Conservation (phyloP, 1,140 invertebrate genomes). For the Sesamia nonagrioides region DNA sequence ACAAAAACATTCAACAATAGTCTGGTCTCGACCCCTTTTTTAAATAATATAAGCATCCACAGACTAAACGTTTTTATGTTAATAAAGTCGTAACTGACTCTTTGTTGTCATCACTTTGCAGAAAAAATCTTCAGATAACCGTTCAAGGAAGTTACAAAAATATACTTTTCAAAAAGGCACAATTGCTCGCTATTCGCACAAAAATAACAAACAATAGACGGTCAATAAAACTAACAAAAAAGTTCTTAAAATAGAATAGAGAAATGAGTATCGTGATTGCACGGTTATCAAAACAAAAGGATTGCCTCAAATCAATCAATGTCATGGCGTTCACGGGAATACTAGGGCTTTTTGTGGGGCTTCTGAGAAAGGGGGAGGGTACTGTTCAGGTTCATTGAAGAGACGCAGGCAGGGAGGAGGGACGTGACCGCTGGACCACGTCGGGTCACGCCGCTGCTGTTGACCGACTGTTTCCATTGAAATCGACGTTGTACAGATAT, state of each 20-base stretch:
- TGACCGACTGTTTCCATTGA: constrained; percentile 60
- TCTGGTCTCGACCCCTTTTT: neutral
- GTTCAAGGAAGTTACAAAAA: constrained; percentile 11
- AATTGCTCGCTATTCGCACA: constrained; percentile 22
- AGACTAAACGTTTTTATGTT: no score
- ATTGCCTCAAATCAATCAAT: constrained; percentile 24
- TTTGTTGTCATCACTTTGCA: neutral
- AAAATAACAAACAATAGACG: constrained; percentile 24
- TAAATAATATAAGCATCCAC: neutral
- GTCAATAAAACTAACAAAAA: neutral
- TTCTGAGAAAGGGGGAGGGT: constrained; percentile 52
- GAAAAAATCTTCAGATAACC: neutral
- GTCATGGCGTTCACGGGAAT: constrained; percentile 56
- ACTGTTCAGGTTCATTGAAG: constrained; percentile 66
- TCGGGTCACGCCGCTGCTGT: constrained; percentile 71
- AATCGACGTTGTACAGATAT: constrained; percentile 27
- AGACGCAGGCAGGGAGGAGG: constrained; percentile 52
- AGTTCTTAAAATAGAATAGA: constrained; percentile 12
- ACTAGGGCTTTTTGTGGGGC: constrained; percentile 59
- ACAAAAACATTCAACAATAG: neutral
- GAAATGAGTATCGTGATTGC: constrained; percentile 69
- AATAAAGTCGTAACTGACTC: no score
- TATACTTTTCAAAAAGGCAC: constrained; percentile 16
- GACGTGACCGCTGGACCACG: constrained; percentile 65
- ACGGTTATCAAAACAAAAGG: constrained; percentile 67